These are phyloP conservation scores for Morus bassanus DNA, from an alignment of 2,797 vertebrate genomes.

Conservation along the genomic window DNA sequence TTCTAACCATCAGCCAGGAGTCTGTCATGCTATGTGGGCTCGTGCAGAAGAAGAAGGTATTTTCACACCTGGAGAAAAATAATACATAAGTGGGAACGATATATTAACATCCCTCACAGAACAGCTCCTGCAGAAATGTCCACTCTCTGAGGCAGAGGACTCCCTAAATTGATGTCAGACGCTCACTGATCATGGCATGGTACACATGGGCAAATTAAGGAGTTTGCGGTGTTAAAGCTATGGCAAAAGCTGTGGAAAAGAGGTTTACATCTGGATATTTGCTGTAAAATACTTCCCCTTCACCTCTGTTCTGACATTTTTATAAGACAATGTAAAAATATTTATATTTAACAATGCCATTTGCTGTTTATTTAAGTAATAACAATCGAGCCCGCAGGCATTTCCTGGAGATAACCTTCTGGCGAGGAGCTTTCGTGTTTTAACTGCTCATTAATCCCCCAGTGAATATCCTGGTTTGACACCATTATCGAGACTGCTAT, in stretches of 20 bases:
- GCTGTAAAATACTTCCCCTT: neutral
- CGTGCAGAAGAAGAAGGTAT: neutral
- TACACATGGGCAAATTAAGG: neutral
- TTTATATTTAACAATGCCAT: neutral
- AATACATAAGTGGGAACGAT: neutral
- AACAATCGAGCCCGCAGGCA: neutral
- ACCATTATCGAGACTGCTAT: neutral
- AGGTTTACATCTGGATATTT: neutral
- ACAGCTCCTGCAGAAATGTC: neutral
- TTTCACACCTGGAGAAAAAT: neutral
- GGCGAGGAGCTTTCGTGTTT: neutral
- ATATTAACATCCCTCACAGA: neutral
- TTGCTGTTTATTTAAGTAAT: constrained; percentile 5
- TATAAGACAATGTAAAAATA: neutral
- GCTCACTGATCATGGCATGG: no score
- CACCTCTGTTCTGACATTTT: neutral
- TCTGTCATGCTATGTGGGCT: neutral
- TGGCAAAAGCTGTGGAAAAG: neutral
- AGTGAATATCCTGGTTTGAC: neutral
- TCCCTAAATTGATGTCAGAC: neutral
- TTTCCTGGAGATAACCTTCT: constrained; percentile 23
- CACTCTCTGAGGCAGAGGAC: neutral
- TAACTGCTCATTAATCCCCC: constrained; percentile 9
- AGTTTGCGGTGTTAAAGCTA: neutral
- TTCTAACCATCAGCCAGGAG: neutral